Conservation (phyloP, 2,888 invertebrate genomes). For the Drosophila testacea region DNA sequence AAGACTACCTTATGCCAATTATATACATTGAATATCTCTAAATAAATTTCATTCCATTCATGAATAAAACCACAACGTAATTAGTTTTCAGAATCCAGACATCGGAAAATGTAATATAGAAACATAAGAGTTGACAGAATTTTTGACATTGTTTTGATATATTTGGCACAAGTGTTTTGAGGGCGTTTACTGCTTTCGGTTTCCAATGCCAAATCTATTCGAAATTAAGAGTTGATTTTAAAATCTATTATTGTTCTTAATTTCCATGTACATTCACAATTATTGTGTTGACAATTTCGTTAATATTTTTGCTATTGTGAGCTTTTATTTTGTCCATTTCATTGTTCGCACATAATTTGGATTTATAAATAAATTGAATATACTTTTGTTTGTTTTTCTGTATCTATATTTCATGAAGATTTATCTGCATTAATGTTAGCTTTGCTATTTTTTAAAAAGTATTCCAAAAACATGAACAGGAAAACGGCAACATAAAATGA, state of each 20-base stretch:
- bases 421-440: conserved; percentile 50
- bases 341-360: conserved; percentile 57
- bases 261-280: conserved; percentile 22
- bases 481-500: conserved; percentile 45
- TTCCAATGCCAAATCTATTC: conserved; percentile 38
- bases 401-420: conserved; percentile 46
- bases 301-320: conserved; percentile 15
- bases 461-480: conserved; percentile 38
- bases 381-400: conserved; percentile 5
- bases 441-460: conserved; percentile 23
- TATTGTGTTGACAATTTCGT: conserved; percentile 47
- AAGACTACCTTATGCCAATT: conserved; percentile 13
- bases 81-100: conserved; percentile 49
- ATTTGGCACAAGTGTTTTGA: conserved; percentile 63
- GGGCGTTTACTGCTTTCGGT: conserved; percentile 20
- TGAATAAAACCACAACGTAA: conserved; percentile 58
- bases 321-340: conserved; percentile 27
- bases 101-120: conserved; percentile 53
- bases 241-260: conserved; percentile 28
- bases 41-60: conserved; percentile 67
- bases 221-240: conserved; percentile 33
- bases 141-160: conserved; percentile 72
- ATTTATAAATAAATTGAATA: conserved; percentile 57
- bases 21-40: conserved; percentile 16
- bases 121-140: conserved; percentile 44